These are phyloP conservation scores for Acrocephalus arundinaceus DNA, from an alignment of 2,113 vertebrate species.

Conservation along the genomic window DNA sequence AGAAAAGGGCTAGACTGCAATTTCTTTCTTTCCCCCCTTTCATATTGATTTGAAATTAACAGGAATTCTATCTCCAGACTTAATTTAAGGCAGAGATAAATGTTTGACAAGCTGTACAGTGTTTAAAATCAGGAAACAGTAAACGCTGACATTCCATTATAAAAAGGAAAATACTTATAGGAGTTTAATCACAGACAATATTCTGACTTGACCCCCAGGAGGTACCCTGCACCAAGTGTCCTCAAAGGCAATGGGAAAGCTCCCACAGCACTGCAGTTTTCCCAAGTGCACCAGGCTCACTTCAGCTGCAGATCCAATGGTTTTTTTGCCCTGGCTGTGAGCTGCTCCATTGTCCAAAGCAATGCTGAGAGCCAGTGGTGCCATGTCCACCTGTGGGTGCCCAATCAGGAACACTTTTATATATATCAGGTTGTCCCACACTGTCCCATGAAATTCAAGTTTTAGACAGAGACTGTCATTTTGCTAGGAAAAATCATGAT, in stretches of 20 bases:
- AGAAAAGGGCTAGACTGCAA: slow-evolving; percentile 17
- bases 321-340: not conserved
- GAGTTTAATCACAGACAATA: not conserved
- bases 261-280: not conserved
- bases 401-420: not conserved
- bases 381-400: not conserved
- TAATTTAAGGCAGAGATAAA: slow-evolving; percentile 30
- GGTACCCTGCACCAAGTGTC: not conserved
- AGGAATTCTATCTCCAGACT: slow-evolving; percentile 13
- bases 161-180: not conserved
- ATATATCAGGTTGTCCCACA: not conserved
- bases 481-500: not conserved
- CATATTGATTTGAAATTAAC: slow-evolving; percentile 54
- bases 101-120: not conserved
- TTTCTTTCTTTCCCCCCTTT: not conserved
- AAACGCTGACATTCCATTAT: not conserved
- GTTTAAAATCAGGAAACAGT: slow-evolving; percentile 35
- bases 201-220: not conserved
- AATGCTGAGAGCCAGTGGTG: accelerated
- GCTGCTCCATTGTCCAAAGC: accelerated
- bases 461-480: not conserved
- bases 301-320: not conserved
- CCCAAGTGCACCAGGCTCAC: not conserved
- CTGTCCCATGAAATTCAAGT: not conserved
- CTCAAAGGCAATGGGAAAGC: not conserved